Conservation (phyloP, 2,797 vertebrate species). For the Cirrhinus molitorella region DNA sequence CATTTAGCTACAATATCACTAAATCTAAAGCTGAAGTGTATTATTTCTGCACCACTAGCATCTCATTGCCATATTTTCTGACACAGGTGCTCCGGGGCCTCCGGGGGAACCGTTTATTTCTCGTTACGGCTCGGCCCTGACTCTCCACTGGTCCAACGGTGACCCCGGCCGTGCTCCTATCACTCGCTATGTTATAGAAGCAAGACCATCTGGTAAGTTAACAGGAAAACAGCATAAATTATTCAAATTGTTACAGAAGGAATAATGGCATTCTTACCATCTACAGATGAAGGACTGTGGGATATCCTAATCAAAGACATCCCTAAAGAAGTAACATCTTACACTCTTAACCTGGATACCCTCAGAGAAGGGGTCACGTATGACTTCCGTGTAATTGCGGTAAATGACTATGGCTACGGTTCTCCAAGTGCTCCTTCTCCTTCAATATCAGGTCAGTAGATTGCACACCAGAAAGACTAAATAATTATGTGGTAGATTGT, state of each 20-base stretch:
- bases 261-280: neutral
- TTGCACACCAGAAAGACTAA: neutral
- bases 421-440: slow-evolving; percentile 94
- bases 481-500: neutral
- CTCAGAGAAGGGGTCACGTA: slow-evolving; percentile 94
- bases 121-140: slow-evolving; percentile 90
- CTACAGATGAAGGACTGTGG: slow-evolving; percentile 95
- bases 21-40: neutral
- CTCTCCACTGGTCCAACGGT: slow-evolving; percentile 94
- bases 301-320: slow-evolving; percentile 99
- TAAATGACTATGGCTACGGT: slow-evolving; percentile 96
- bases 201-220: slow-evolving; percentile 90
- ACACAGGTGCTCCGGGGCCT: slow-evolving; percentile 91
- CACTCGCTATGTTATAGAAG: slow-evolving; percentile 95
- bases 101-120: slow-evolving; percentile 95
- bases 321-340: slow-evolving; percentile 96
- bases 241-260: neutral
- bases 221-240: neutral
- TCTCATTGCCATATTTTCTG: slow-evolving; percentile 20
- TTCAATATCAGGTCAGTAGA: slow-evolving; percentile 88
- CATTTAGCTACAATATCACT: neutral
- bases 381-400: slow-evolving; percentile 95
- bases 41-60: too few species aligned
- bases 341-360: slow-evolving; percentile 95
- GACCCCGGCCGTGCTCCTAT: slow-evolving; percentile 93